phyloP scores from a whole-genome alignment of 2,797 vertebrate species.

The Sphaeramia orbicularis region DNA sequence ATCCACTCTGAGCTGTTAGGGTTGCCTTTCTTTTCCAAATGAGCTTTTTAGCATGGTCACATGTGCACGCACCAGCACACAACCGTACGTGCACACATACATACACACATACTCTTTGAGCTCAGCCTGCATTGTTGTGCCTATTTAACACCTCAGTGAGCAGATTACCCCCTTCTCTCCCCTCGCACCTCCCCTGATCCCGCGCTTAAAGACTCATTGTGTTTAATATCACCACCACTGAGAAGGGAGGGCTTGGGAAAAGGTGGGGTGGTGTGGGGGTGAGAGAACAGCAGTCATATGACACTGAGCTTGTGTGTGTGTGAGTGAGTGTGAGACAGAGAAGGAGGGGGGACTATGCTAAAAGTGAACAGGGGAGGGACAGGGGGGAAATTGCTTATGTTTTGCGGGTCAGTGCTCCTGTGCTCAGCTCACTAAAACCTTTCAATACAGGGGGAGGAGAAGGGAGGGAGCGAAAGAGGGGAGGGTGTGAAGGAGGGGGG shows the following conservation, averaged over 20 bases:
- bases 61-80: conserved; percentile 18
- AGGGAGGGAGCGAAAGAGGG: conserved; percentile 19
- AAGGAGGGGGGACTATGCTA: conserved; percentile 57
- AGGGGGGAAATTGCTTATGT: conserved; percentile 85
- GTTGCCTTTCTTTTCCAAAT: conserved; percentile 82
- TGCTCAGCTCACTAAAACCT: conserved; percentile 83
- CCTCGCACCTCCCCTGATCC: conserved; percentile 88
- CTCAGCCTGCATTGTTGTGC: conserved; percentile 87
- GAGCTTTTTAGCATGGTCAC: conserved; percentile 78
- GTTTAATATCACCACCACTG: conserved; percentile 88
- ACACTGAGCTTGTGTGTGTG: conserved; percentile 78
- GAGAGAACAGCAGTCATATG: conserved; percentile 83
- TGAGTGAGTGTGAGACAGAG: conserved; percentile 6
- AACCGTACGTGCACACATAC: conserved; percentile 27
- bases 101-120: conserved; percentile 46
- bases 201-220: conserved; percentile 93
- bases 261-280: conserved; percentile 68
- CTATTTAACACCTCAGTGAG: conserved; percentile 94
- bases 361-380: conserved; percentile 49
- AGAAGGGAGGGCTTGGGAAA: conserved; percentile 82
- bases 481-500: conserved; percentile 56
- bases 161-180: conserved; percentile 87
- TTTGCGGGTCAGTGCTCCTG: conserved; percentile 89
- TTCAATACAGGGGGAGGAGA: conserved; percentile 78
- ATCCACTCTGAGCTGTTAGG: conserved; percentile 75